Evolutionary conservation across 92 coral and sea anemone species (phyloP).

Genomic region (Galaxea fascicularis): DNA sequence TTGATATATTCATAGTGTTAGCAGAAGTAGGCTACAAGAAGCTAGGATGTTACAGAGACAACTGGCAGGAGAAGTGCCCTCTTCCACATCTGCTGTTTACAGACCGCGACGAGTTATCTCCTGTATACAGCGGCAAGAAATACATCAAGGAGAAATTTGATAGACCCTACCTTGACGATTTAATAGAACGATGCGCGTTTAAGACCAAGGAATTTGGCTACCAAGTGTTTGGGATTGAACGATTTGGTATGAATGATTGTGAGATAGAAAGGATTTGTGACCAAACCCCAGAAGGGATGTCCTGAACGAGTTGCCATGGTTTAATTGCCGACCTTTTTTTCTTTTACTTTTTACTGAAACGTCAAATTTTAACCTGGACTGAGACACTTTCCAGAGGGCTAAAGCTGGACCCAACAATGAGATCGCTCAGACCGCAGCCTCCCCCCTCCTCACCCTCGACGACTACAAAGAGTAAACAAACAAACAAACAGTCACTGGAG

Average conservation of each 20-base stretch:
- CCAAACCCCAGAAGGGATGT: no score
- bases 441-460: no score
- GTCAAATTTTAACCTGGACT: no score
- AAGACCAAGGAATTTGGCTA: constrained; percentile 45
- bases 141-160: constrained; percentile 35
- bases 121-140: constrained; percentile 45
- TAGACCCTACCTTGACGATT: constrained; percentile 36
- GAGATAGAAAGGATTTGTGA: neutral
- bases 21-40: constrained; percentile 31
- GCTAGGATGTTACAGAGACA: constrained; percentile 61
- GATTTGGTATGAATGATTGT: constrained; percentile 47
- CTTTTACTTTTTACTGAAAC: no score
- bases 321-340: no score
- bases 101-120: constrained; percentile 47
- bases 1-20: neutral
- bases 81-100: constrained; percentile 58
- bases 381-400: no score
- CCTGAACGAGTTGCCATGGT: no score
- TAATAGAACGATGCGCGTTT: constrained; percentile 65
- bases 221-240: constrained; percentile 54
- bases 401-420: no score
- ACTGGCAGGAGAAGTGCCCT: constrained; percentile 44
- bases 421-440: no score
- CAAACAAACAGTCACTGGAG: no score
- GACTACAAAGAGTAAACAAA: no score